phyloP scores from a whole-genome alignment of 2,888 invertebrate genomes.

The Melanostoma scalare region DNA sequence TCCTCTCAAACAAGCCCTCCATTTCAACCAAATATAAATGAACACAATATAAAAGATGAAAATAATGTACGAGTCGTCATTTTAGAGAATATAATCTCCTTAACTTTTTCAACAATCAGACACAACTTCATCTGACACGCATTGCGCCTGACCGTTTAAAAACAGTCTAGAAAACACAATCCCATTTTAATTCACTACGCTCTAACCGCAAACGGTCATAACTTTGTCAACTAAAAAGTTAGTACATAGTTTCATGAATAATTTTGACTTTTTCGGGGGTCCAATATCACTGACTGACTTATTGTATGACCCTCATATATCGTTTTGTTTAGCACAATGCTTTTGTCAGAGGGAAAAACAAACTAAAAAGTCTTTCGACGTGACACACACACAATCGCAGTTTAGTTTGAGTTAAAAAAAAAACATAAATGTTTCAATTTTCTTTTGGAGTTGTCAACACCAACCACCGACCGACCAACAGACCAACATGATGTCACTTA shows the following conservation, averaged over 20 bases:
- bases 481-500: constrained; percentile 48
- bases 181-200: background rate
- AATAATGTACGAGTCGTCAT: too few species aligned
- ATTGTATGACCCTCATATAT: constrained; percentile 19
- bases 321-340: background rate
- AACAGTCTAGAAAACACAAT: constrained; percentile 2
- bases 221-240: constrained; percentile 57
- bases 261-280: constrained; percentile 37
- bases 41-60: background rate
- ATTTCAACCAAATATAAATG: background rate
- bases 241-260: constrained; percentile 51
- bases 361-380: background rate
- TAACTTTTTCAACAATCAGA: constrained; percentile 9
- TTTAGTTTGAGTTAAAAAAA: constrained; percentile 18
- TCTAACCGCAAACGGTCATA: constrained; percentile 9
- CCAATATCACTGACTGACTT: constrained; percentile 55
- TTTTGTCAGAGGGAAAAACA: background rate
- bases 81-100: constrained; percentile 3
- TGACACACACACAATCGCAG: constrained; percentile 28
- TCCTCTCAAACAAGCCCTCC: background rate
- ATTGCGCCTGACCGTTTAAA: background rate
- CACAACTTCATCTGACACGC: background rate
- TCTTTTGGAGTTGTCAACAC: constrained; percentile 23
- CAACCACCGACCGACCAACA: constrained; percentile 28
- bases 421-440: constrained; percentile 19